These are phyloP conservation scores for Herminia tarsipennalis DNA, from an alignment of 2,888 invertebrate genomes.

Conservation along the genomic window DNA sequence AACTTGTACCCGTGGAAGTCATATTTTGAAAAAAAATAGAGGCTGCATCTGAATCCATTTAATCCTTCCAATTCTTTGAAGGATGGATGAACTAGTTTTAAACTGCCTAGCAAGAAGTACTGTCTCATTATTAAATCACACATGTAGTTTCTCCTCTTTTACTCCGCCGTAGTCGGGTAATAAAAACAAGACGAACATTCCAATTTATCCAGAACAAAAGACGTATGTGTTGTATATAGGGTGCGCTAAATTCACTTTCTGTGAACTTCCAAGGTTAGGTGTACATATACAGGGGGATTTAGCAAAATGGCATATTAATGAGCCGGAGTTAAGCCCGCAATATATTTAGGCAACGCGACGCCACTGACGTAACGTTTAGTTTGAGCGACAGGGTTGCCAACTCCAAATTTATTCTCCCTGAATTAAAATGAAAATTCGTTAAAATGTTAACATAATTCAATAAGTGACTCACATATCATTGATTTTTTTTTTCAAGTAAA, in stretches of 20 bases:
- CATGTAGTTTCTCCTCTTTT: too few species aligned
- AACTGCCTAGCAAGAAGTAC: too few species aligned
- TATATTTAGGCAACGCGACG: conserved; percentile 37
- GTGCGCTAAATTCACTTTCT: too few species aligned
- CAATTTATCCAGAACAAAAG: not conserved
- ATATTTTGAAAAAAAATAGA: too few species aligned
- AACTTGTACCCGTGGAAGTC: too few species aligned
- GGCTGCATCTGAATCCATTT: too few species aligned
- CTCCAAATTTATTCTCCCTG: not conserved
- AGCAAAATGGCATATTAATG: conserved; percentile 46
- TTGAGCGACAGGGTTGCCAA: not conserved
- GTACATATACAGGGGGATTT: conserved; percentile 31
- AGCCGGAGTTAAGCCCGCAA: conserved; percentile 26
- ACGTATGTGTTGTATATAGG: too few species aligned
- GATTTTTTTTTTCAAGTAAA: too few species aligned
- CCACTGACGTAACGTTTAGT: conserved; percentile 26
- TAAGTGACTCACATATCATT: conserved; percentile 3
- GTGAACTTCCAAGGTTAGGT: conserved; percentile 2
- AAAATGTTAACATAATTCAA: not conserved
- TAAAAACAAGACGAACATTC: not conserved
- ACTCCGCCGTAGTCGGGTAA: too few species aligned
- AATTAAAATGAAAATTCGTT: not conserved
- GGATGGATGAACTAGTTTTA: too few species aligned
- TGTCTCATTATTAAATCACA: too few species aligned
- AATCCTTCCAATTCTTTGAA: too few species aligned